phyloP scores from a whole-genome alignment of 2,113 vertebrate species.

The Mixornis gularis region DNA sequence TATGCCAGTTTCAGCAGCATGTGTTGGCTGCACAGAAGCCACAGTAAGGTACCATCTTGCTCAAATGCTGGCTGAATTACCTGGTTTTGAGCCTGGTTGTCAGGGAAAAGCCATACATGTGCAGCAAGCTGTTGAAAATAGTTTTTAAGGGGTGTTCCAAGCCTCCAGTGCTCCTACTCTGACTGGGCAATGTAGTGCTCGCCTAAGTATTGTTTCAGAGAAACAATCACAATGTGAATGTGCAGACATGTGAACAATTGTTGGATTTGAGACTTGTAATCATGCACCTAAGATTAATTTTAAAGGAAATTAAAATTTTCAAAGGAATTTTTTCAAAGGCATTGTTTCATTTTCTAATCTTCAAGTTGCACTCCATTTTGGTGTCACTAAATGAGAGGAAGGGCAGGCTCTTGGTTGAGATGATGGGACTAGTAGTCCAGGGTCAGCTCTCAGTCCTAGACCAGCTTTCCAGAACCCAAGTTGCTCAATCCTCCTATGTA shows the following conservation, averaged over 20 bases:
- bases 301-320: background rate
- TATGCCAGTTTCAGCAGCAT: fast-evolving
- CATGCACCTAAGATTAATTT: background rate
- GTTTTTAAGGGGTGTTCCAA: background rate
- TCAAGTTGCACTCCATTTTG: background rate
- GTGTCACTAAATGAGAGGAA: slow-evolving; percentile 2
- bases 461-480: background rate
- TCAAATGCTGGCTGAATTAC: background rate
- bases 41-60: background rate
- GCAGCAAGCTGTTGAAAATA: background rate
- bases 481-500: background rate
- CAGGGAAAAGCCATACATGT: background rate
- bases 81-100: background rate
- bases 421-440: background rate
- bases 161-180: background rate
- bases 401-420: background rate
- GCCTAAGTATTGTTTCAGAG: background rate
- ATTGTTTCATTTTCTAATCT: background rate
- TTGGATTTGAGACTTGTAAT: background rate
- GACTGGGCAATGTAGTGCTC: background rate
- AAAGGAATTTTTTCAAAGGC: slow-evolving; percentile 4
- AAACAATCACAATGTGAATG: background rate
- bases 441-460: background rate
- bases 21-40: background rate
- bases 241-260: background rate